Percentiles rank a stretch among this genome's conserved stretches.
Evolutionary conservation across 2,113 vertebrate genomes (phyloP).

Genomic region (Rostratula benghalensis): DNA sequence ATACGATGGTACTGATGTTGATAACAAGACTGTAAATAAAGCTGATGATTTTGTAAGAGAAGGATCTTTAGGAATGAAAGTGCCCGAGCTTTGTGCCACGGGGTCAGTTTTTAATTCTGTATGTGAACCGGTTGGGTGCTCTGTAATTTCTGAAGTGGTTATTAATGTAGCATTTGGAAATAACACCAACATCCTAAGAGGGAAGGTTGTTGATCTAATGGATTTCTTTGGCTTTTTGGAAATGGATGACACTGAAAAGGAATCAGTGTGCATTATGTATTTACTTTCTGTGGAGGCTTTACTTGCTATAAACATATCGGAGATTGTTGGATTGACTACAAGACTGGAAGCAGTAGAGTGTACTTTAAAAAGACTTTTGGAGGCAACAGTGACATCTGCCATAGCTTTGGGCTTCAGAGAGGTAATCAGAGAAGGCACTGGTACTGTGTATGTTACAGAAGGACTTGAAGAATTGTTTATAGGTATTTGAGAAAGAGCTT

Average conservation of each 20-base stretch:
- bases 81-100: background rate
- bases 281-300: slow-evolving; percentile 2
- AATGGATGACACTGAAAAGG: background rate
- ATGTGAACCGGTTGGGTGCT: background rate
- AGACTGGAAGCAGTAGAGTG: background rate
- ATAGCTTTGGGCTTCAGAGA: background rate
- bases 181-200: background rate
- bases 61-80: background rate
- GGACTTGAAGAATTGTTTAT: background rate
- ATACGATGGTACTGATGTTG: background rate
- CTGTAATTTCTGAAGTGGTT: background rate
- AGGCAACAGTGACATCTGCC: background rate
- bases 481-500: background rate
- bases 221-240: background rate
- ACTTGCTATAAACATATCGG: background rate
- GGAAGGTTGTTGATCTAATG: background rate
- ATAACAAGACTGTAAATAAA: background rate
- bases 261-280: background rate
- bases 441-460: background rate
- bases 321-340: background rate
- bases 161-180: background rate
- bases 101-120: background rate
- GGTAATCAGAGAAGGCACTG: background rate
- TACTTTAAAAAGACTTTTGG: background rate
- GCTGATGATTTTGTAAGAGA: background rate